Base-by-base conservation (phyloP, 2,888 invertebrate genomes). In the Dysmachus trigonus region DNA sequence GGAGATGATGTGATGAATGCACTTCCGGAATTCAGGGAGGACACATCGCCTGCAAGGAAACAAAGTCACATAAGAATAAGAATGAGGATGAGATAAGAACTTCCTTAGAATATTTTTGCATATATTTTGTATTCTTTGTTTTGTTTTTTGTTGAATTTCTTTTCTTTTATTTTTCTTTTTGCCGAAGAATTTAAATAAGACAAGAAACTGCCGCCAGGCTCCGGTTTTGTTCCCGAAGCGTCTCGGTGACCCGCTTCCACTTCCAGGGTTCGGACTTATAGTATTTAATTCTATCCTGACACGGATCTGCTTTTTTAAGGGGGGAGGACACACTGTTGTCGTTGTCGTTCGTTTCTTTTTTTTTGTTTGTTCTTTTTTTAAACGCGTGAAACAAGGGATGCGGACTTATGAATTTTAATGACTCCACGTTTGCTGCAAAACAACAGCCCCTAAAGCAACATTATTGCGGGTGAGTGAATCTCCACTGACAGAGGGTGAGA, bases 21-120 rank as follows among this genome's bases (percentile, higher is more conserved):
- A 62, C 76, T 77, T 53, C 88, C 88, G 83, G 89, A 88, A 88
- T 89, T 89, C 86, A 89, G 86, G 85, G 89, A 89, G 86, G 88
- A 90, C 88, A 89, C 89, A 88, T 90, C 90, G 88, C 90, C 90
- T 89, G 91, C 89, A 89, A 91, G 89, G 89, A 91, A 89, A 89
- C 89, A 90, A 38, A 83, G 38, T 71, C 72, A 15, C 35, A 62
- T n/a, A 30, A 31, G 31, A 76, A 51, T 51, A 10, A 22, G 10
- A 62, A 53, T 53, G 53, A 10, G 53, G 22, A 27, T 62, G 27
- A 62, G 62, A 62, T 22, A 62, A 62, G 27, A 27, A 22, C 10
- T 62, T 62, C 22, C 7, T 62, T 62, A 22, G 35, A 73, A 73
- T 73, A 73, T 33, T n/a, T 73, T 33, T 27, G 33, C 73, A 73